Base-by-base conservation (phyloP, 1,140 invertebrate species). In the Ceratosolen solmsi region DNA sequence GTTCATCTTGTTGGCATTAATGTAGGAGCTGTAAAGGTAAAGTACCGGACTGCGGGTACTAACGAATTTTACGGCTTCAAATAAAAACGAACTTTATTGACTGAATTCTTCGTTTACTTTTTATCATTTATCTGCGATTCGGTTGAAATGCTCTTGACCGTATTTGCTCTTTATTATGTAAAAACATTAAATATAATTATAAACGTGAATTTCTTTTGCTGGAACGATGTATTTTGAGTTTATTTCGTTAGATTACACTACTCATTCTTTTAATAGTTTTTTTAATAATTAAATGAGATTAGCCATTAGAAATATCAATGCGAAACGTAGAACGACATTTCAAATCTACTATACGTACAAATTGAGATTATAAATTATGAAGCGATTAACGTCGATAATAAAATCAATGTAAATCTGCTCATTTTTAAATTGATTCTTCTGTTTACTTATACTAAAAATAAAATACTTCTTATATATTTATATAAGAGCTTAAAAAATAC, bases 1-100 rank as follows among this genome's bases (percentile, higher is more conserved):
- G 41, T 25, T 49, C 49, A 33, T 38, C 80, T 71, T 46, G 38
- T 70, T 76, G 72, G 54, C 73, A 30, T 63, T 80, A 63, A 73
- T 70, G 70, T 38, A 72, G 33, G 65, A 80, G 27, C 70, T 73
- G 38, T 49, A 41, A 73, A 80, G 49, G 38, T 25, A 49, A 36
- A 73, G 9, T 65, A 49, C 36, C 0, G 36, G n/a, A 60, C 30
- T 58, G 36, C 76, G 49, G n/a, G 46, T 25, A 54, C 11, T 65
- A 76, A 60, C 3, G n/a, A n/a, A 76, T 60, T 76, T 76, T 74
- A 58, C 72, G 51, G 30, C 33, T 20, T 20, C 0, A 74, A 49
- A 30, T 51, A 51, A 72, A 51, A 72, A 72, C 15, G 5, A 36
- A 65, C 36, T 65, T 65, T 65, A 65, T 65, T 65, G 0, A 65